phyloP scores from a whole-genome alignment of 2,113 vertebrate species.

The Labeo rohita region DNA sequence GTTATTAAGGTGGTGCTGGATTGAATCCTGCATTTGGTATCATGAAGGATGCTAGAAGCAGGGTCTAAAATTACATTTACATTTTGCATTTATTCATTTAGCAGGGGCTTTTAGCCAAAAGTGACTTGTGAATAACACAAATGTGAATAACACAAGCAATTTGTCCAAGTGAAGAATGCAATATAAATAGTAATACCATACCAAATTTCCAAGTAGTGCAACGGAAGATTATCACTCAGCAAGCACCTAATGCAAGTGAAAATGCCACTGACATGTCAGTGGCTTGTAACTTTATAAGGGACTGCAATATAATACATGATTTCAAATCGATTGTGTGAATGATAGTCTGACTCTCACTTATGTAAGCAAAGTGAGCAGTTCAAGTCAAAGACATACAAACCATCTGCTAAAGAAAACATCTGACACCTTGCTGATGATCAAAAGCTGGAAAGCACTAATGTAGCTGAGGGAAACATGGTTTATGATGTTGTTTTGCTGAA shows the following conservation, averaged over 20 bases:
- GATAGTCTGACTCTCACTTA: background rate
- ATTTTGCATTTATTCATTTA: background rate
- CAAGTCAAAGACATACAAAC: background rate
- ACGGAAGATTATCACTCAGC: background rate
- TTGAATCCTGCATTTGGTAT: constrained; percentile 1
- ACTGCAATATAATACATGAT: background rate
- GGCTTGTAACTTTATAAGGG: background rate
- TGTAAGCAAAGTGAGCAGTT: background rate
- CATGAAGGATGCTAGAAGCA: background rate
- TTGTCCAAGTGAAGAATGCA: background rate
- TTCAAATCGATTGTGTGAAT: background rate
- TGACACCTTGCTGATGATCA: background rate
- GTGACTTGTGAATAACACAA: background rate
- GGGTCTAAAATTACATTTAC: background rate
- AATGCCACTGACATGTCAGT: background rate
- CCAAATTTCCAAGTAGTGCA: background rate
- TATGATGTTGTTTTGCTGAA: constrained; percentile 21
- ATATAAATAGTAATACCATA: background rate
- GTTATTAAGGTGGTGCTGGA: background rate
- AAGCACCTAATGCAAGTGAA: background rate
- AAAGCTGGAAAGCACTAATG: constrained; percentile 4
- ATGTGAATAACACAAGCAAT: background rate
- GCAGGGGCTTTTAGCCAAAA: background rate
- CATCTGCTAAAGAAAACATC: constrained; percentile 2
- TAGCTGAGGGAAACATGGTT: background rate